Conservation (phyloP, 2,888 invertebrate species). For the Nomada lathburiana region DNA sequence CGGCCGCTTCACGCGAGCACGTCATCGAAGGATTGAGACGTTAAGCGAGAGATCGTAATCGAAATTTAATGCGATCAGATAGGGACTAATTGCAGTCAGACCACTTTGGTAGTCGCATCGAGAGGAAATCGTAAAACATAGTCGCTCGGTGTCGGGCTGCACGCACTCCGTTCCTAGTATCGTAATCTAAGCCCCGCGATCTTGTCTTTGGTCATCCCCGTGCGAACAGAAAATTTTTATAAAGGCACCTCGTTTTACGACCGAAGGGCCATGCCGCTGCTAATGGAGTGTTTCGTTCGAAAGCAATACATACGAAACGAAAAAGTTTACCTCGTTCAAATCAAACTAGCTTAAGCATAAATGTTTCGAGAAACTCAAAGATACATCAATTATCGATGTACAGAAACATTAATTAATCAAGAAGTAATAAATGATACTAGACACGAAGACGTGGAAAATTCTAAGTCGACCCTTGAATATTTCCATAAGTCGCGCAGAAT, state of each 20-base stretch:
- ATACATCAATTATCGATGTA: too few relatives aligned
- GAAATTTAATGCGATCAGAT: slow-evolving; percentile 59
- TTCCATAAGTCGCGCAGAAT: too few relatives aligned
- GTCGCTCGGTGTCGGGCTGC: slow-evolving; percentile 29
- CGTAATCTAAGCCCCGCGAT: slow-evolving; percentile 36
- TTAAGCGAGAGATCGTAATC: slow-evolving; percentile 50
- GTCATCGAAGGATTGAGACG: slow-evolving; percentile 51
- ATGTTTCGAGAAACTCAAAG: too few relatives aligned
- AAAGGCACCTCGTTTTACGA: background rate
- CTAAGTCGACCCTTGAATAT: too few relatives aligned
- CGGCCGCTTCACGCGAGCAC: slow-evolving; percentile 16
- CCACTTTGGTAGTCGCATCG: slow-evolving; percentile 38
- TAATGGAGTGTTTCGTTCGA: background rate
- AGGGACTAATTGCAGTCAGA: slow-evolving; percentile 49
- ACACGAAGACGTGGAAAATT: too few relatives aligned
- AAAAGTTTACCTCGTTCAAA: too few relatives aligned
- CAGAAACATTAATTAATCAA: too few relatives aligned
- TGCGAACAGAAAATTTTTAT: slow-evolving; percentile 19
- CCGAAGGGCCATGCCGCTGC: background rate
- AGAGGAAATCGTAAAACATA: slow-evolving; percentile 59
- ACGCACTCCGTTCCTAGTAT: slow-evolving; percentile 41
- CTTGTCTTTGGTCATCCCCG: slow-evolving; percentile 27
- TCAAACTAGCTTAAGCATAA: too few relatives aligned
- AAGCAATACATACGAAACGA: background rate
- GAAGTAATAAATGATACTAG: too few relatives aligned